These are phyloP conservation scores for Alligator sinensis DNA, from an alignment of 2,113 vertebrate genomes.

Conservation along the genomic window DNA sequence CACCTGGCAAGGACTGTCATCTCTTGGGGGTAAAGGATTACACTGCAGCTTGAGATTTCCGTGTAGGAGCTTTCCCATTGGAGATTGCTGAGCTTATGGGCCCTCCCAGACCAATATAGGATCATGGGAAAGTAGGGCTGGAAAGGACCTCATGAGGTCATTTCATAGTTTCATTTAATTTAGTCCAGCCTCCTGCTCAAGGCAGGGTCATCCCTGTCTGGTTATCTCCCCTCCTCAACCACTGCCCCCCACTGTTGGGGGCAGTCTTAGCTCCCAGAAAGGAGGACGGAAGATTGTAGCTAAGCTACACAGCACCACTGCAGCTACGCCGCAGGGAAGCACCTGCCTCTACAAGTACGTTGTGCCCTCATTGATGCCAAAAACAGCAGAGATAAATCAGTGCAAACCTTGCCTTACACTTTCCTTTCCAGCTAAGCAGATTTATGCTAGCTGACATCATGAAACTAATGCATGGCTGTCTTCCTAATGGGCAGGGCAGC, in stretches of 20 bases:
- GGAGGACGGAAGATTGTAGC: fast-evolving
- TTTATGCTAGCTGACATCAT: neutral
- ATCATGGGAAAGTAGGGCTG: too few species aligned
- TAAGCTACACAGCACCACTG: neutral
- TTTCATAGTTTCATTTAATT: too few species aligned
- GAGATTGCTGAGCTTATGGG: neutral
- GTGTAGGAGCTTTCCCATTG: neutral
- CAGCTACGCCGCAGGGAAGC: neutral
- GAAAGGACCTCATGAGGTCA: too few species aligned
- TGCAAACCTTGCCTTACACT: neutral
- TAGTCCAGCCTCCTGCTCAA: neutral
- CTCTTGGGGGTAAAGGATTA: neutral
- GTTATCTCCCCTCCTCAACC: neutral
- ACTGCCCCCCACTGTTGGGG: neutral
- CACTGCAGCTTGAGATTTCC: fast-evolving
- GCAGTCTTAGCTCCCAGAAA: neutral
- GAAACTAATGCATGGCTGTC: neutral
- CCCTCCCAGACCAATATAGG: neutral
- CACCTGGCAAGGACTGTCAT: fast-evolving
- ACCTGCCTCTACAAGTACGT: neutral
- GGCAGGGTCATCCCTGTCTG: neutral
- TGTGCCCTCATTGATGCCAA: neutral
- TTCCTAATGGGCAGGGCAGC: neutral
- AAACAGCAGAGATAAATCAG: neutral
- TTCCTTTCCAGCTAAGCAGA: neutral